These are phyloP conservation scores for Hozukius guyotensis DNA, from an alignment of 2,797 vertebrate species.

Conservation along the genomic window DNA sequence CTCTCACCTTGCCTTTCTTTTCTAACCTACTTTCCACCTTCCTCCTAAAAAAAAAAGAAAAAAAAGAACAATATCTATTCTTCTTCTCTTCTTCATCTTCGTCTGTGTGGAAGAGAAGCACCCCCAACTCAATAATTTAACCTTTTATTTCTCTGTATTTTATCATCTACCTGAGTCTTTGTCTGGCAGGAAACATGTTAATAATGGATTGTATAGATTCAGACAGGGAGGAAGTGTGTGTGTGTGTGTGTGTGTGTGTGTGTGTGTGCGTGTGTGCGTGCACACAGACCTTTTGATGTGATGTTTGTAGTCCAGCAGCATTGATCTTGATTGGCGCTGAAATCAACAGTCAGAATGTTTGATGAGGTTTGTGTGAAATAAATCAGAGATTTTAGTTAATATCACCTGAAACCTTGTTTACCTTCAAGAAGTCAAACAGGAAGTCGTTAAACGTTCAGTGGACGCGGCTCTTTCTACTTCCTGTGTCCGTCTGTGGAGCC, in stretches of 20 bases:
- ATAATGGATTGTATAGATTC: conserved; percentile 83
- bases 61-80: conserved; percentile 53
- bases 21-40: conserved; percentile 67
- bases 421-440: background rate
- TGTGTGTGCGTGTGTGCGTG: conserved; percentile 6
- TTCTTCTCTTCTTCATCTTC: conserved; percentile 13
- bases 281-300: conserved; percentile 32
- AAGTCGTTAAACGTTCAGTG: background rate
- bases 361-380: conserved; percentile 30
- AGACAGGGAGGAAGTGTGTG: conserved; percentile 21
- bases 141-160: conserved; percentile 69
- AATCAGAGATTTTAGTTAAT: conserved; percentile 15
- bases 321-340: conserved; percentile 51
- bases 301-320: conserved; percentile 47
- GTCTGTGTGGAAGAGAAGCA: conserved; percentile 36
- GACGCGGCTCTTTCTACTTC: fast-evolving
- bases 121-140: conserved; percentile 81
- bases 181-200: conserved; percentile 74
- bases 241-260: conserved; percentile 27
- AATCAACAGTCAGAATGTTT: conserved; percentile 40
- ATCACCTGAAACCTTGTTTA: conserved; percentile 24
- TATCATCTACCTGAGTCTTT: conserved; percentile 76
- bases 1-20: conserved; percentile 36
- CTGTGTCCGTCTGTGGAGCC: background rate
- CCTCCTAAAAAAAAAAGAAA: background rate